These are phyloP conservation scores for Eira barbara DNA, from an alignment of 2,113 vertebrate genomes.

Conservation along the genomic window DNA sequence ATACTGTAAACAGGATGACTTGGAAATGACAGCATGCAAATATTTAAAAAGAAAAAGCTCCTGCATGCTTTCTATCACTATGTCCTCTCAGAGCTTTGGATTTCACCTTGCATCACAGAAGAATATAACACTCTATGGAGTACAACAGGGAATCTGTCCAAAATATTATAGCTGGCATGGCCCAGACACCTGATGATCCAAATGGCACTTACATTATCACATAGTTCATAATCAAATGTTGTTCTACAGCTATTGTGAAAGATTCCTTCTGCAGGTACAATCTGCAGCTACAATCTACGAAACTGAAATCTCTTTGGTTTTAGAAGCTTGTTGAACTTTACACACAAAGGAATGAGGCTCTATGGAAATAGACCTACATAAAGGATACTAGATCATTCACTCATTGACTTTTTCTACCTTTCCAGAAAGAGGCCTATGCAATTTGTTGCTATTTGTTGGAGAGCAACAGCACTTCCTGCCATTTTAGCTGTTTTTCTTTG, in stretches of 20 bases:
- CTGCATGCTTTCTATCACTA: neutral
- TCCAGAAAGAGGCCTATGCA: neutral
- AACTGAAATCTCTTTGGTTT: neutral
- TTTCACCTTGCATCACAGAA: neutral
- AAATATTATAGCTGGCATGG: neutral
- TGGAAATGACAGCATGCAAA: neutral
- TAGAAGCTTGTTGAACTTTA: neutral
- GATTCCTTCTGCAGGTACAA: neutral
- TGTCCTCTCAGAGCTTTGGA: neutral
- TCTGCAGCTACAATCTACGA: neutral
- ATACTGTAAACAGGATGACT: neutral
- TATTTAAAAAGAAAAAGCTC: neutral
- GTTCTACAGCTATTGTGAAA: neutral
- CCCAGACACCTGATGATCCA: neutral
- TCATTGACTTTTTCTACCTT: neutral
- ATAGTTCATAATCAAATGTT: neutral
- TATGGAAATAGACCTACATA: neutral
- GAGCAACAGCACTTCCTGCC: neutral
- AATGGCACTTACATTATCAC: neutral
- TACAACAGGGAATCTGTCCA: neutral
- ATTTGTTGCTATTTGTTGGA: neutral
- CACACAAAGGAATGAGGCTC: neutral
- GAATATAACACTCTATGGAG: neutral
- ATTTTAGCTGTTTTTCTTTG: slow-evolving; percentile 16
- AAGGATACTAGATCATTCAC: neutral